Base-by-base conservation (phyloP, 2,113 vertebrate species). In the Rhinolophus ferrumequinum region DNA sequence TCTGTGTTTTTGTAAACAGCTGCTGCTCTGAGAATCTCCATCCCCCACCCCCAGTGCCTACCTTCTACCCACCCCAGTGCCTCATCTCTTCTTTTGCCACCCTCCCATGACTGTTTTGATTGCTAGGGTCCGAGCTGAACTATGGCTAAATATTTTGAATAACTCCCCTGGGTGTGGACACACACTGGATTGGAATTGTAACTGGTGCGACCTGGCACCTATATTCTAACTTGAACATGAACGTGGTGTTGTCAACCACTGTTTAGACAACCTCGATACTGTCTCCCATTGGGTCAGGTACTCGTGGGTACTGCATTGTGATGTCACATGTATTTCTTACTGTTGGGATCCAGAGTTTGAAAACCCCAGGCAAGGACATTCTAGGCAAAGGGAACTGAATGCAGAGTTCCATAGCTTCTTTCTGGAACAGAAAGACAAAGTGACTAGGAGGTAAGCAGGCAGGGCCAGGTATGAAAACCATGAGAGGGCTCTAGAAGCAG, bases 121-220 rank as follows among this genome's bases (percentile, higher is more conserved):
- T 62, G 50, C 76, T 83, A 73, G 13, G 16, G 14, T 86, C 26
- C 81, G 81, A 30, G 35, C 33, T 83, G 18, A 81, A 67, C n/a
- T 15, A 50, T 3, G 22, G 47, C 52, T 70, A 87, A 87, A 86
- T 83, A 89, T 79, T 75, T 91, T 67, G 22, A 94, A 70, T 84
- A 95, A 72, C 22, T 73, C 0, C 10, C 19, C 28, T 90, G 85
- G 81, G 64, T 80, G 58, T 84, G 70, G 44, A 90, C 72, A 70
- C 76, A 69, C 33, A 94, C 66, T 52, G 12, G 58, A 60, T 22
- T 93, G 66, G 70, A 52, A 83, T 56, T 92, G 84, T 96, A 73
- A 83, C 6, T n/a, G n/a, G 38, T 24, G 33, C 41, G 64, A 54
- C 44, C 28, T 56, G 75, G 75, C 33, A 83, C 33, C 69, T n/a